Base-by-base conservation (phyloP, 2,888 invertebrate genomes). In the Drosophila melanosoma region DNA sequence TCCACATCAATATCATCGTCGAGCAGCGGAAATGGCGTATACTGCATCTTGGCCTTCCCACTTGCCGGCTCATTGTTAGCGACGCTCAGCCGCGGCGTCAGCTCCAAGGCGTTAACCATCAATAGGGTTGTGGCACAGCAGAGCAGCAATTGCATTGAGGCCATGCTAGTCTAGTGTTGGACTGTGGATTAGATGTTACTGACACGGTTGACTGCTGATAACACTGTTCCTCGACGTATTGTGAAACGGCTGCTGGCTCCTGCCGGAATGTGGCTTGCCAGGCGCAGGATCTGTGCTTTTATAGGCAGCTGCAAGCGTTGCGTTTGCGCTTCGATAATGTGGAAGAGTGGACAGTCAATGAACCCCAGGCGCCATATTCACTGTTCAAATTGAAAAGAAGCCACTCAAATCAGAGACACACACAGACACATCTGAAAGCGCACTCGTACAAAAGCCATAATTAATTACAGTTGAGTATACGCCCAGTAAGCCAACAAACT, bases 361-460 rank as follows among this genome's bases (percentile, higher is more conserved):
- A 84, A 76, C 89, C 64, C 40, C 40, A 53, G 81, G 74, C 81
- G 81, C 76, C 81, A 81, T 40, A 20, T 36, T 20, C 57, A 71
- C 74, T 75, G 83, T 81, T 59, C 76, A 88, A 83, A 87, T 83
- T 89, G 85, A 87, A 89, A 78, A 78, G 87, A 87, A 87, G 84
- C 87, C 87, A 74, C 81, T 87, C 76, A 86, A 88, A 69, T 42
- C 53, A 35, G 11, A 65, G 35, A 65, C 49, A 69, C 23, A 54
- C 48, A 35, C 59, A 53, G 38, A 59, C 69, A 42, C 57, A 45
- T n/a, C n/a, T n/a, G 42, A 52, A 54, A 29, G 62, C 40, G 58
- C 29, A 65, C 51, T 53, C 52, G 60, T 53, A 72, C 67, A 76
- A 62, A 72, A 48, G 76, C 26, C 68, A 74, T 86, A 88, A 90